A percentile compares a stretch with the other conserved stretches of the same genome.
These are phyloP conservation scores for Scaptodrosophila latifasciaeformis DNA, from an alignment of 2,888 invertebrate species.

Conservation along the genomic window DNA sequence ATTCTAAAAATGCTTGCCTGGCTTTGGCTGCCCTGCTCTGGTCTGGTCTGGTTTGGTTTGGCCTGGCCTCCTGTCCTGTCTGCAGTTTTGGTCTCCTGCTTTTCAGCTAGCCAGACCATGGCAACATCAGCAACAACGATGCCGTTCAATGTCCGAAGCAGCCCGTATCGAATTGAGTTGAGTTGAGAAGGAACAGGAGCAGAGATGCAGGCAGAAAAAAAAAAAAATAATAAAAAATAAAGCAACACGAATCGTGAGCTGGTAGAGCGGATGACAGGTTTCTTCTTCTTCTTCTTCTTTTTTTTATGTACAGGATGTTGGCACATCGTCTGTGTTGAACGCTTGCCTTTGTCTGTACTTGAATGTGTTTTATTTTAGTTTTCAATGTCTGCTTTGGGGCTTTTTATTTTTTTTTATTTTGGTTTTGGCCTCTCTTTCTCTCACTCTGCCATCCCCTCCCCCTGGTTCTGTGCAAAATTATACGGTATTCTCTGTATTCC, in stretches of 20 bases:
- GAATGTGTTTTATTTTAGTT: constrained; percentile 30
- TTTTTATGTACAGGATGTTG: constrained; percentile 48
- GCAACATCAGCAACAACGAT: not conserved
- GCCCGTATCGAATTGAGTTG: not conserved
- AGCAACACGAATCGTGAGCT: too few species aligned
- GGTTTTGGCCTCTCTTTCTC: constrained; percentile 12
- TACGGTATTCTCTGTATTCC: constrained; percentile 3
- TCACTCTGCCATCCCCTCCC: too few species aligned
- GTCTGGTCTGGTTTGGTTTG: too few species aligned
- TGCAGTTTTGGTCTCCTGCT: too few species aligned
- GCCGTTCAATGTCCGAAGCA: constrained; percentile 31
- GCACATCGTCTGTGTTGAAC: constrained; percentile 23
- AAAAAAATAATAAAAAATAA: too few species aligned
- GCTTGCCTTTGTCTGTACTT: too few species aligned
- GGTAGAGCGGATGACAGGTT: constrained; percentile 50
- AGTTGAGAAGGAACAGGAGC: constrained; percentile 18
- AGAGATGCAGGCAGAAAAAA: too few species aligned
- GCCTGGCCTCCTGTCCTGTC: too few species aligned
- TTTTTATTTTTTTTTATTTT: too few species aligned
- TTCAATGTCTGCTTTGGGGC: constrained; percentile 34
- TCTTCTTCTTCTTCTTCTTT: constrained; percentile 28
- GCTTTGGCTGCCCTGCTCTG: constrained; percentile 30
- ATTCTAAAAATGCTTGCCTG: constrained; percentile 56
- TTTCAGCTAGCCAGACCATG: too few species aligned
- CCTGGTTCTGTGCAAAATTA: constrained; percentile 10